Evolutionary conservation across 35 echinoderm and acorn worm genomes (phyloP).

Genomic region (Apostichopus californicus): DNA sequence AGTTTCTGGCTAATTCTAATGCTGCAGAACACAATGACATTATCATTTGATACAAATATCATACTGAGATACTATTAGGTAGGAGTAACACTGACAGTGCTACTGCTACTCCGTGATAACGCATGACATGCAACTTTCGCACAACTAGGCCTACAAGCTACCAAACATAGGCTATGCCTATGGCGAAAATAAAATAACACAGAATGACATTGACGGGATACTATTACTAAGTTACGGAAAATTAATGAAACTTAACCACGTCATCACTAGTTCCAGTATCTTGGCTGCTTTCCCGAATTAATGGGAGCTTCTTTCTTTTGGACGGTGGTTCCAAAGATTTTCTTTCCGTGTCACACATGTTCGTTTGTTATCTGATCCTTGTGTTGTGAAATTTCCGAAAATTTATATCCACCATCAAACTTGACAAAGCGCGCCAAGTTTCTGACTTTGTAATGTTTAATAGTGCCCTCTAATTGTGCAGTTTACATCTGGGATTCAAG

Average conservation of each 20-base stretch:
- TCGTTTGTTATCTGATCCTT: background rate
- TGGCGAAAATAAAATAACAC: too few species aligned
- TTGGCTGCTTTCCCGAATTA: slow-evolving; percentile 45
- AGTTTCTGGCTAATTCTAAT: too few species aligned
- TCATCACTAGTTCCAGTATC: slow-evolving; percentile 60
- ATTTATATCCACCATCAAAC: background rate
- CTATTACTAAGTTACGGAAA: too few species aligned
- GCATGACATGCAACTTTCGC: too few species aligned
- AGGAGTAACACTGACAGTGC: too few species aligned
- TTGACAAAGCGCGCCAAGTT: slow-evolving; percentile 10
- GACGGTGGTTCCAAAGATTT: slow-evolving; percentile 27
- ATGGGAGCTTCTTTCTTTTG: slow-evolving; percentile 42
- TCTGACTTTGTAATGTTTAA: background rate
- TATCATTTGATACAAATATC: too few species aligned
- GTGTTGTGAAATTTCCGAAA: background rate
- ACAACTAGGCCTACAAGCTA: too few species aligned
- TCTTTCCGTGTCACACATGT: slow-evolving; percentile 31
- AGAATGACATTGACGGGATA: too few species aligned
- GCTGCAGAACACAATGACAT: too few species aligned
- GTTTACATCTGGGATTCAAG: background rate
- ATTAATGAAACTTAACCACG: slow-evolving; percentile 1
- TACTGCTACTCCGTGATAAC: too few species aligned
- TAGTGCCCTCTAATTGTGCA: background rate
- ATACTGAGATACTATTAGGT: too few species aligned
- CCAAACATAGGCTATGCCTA: too few species aligned